Percentiles rank a stretch among this genome's conserved stretches.
Conservation (phyloP, 1,140 invertebrate species). For the Rhagoletis pomonella region DNA sequence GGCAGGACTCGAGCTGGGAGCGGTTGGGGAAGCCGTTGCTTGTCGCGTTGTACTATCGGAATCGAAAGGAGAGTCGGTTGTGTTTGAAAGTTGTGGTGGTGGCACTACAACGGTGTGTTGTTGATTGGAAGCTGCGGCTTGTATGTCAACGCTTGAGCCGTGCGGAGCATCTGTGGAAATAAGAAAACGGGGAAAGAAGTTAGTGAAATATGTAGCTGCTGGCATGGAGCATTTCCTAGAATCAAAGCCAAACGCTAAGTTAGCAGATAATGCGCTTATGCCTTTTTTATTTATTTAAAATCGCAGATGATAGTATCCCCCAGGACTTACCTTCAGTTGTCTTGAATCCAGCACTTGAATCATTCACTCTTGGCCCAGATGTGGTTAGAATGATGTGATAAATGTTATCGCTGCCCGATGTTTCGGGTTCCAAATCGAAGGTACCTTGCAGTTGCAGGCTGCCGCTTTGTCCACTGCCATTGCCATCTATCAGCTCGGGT, state of each 20-base stretch:
- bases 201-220: too few relatives aligned
- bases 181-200: background rate
- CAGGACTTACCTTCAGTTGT: slow-evolving; percentile 53
- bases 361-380: slow-evolving; percentile 61
- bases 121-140: background rate
- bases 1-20: background rate
- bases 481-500: background rate
- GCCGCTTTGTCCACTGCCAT: slow-evolving; percentile 14
- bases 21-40: background rate
- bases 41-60: background rate
- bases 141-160: background rate
- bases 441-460: slow-evolving; percentile 61
- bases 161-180: slow-evolving; percentile 9
- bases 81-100: background rate
- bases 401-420: slow-evolving; percentile 69
- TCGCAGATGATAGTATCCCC: too few relatives aligned
- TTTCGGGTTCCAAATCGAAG: slow-evolving; percentile 66
- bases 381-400: slow-evolving; percentile 72
- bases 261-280: too few relatives aligned
- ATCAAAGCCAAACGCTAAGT: too few relatives aligned
- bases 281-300: too few relatives aligned
- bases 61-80: background rate
- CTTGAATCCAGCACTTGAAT: background rate
- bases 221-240: too few relatives aligned
- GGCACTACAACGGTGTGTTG: background rate